Evolutionary conservation across 1,140 invertebrate species (phyloP), one percentile per base, ranked within the genome.

Genomic region (Pseudomyrmex cubaensis): DNA sequence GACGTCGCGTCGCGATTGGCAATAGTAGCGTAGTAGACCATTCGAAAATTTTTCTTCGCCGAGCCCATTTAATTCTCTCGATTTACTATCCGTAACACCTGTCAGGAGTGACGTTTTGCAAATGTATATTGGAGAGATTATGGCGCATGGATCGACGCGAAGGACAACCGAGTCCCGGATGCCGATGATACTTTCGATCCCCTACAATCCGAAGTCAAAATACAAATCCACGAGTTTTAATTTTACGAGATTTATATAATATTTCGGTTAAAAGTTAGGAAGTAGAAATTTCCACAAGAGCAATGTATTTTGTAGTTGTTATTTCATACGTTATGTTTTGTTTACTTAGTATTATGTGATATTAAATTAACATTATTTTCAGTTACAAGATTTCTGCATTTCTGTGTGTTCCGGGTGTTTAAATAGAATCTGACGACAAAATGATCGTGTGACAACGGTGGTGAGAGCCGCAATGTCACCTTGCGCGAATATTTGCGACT

Each of bases 361-460:
- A 7, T 35, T 35, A 35, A 35, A 35, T 35, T 35, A 35, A 35
- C 7, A 35, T 35, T 35, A 35, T 35, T 69, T 61, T 52, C 13
- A 9, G 7, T 10, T 22, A n/a, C 17, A 10, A 50, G 2, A 15
- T 52, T 50, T 20, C 15, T 62, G 64, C 22, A 22, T 52, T 44
- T 25, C 35, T 56, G 56, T 9, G 35, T 8, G 35, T 8, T 75
- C 22, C 48, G 20, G 5, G 50, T 78, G 73, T 84, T 87, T 69
- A 64, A 77, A 56, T 72, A 82, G 72, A 75, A 75, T 86, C 67
- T 84, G 82, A 67, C 84, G 86, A 87, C 88, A 90, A 35, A 35
- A 35, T 35, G 35, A 85, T 91, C 90, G 87, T 91, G 35, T 13
- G 86, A 92, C 86, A 89, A 85, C 82, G 85, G 75, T 73, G 66